phyloP scores from a whole-genome alignment of 2,797 vertebrate genomes.

The Sebastes itinus region DNA sequence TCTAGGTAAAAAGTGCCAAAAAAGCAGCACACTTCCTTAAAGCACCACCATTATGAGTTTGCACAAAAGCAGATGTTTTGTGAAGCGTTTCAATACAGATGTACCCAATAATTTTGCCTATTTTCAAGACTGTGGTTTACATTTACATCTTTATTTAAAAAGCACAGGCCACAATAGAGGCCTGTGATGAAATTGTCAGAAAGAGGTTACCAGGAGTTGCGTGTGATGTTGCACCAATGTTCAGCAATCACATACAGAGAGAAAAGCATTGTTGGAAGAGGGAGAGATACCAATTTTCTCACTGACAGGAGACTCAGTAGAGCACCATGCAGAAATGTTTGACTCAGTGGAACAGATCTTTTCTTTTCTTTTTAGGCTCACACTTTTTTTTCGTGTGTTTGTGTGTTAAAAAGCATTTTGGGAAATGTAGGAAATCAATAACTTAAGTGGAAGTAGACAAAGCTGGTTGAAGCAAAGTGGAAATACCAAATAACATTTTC shows the following conservation, averaged over 20 bases:
- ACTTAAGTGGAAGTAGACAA: conserved; percentile 25
- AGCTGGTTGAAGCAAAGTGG: conserved; percentile 15
- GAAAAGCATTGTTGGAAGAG: conserved; percentile 41
- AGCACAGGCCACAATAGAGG: conserved; percentile 19
- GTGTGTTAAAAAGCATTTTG: conserved; percentile 34
- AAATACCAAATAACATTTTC: background rate
- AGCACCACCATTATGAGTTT: background rate
- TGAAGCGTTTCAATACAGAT: background rate
- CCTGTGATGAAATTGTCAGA: conserved; percentile 49
- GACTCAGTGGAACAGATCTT: conserved; percentile 31
- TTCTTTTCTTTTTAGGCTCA: conserved; percentile 7
- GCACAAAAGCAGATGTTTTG: conserved; percentile 23
- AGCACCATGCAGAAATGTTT: conserved; percentile 25
- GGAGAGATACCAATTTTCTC: conserved; percentile 44
- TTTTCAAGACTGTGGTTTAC: conserved; percentile 34
- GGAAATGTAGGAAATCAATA: conserved; percentile 34
- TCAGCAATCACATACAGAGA: conserved; percentile 41
- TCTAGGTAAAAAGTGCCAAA: background rate
- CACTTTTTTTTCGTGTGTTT: background rate
- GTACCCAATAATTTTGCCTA: conserved; percentile 16
- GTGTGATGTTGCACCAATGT: conserved; percentile 46
- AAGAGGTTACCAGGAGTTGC: conserved; percentile 45
- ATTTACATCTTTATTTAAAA: conserved; percentile 43
- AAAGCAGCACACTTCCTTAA: background rate
- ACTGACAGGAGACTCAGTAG: conserved; percentile 8